phyloP scores from a whole-genome alignment of 2,888 invertebrate genomes.

The Biston betularia region DNA sequence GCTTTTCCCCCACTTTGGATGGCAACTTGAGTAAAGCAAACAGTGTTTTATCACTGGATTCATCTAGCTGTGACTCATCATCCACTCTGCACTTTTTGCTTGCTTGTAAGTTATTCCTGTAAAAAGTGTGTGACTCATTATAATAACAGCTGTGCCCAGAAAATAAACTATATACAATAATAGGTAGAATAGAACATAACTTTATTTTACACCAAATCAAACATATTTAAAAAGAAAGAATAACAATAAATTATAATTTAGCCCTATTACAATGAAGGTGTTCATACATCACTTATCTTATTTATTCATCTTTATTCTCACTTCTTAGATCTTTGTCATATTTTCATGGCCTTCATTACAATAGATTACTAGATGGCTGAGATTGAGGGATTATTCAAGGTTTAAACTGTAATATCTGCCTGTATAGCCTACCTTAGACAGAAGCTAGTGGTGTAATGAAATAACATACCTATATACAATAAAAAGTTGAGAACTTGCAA shows the following conservation, averaged over 20 bases:
- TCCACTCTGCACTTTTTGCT: slow-evolving; percentile 69
- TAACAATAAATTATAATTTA: no score
- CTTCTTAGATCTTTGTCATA: no score
- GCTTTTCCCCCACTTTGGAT: slow-evolving; percentile 65
- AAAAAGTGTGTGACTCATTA: slow-evolving; percentile 23
- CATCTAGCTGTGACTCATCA: slow-evolving; percentile 62
- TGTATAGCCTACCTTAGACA: no score
- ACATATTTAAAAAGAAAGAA: no score
- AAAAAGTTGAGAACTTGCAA: background rate
- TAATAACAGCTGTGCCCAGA: background rate
- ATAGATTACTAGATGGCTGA: no score
- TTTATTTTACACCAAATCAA: background rate
- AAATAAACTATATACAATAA: no score
- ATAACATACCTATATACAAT: background rate
- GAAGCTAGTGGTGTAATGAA: background rate
- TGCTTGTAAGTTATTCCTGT: slow-evolving; percentile 63
- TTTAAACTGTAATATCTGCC: no score
- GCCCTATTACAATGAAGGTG: no score
- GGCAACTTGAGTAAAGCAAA: slow-evolving; percentile 83
- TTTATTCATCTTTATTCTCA: no score
- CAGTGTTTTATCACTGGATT: slow-evolving; percentile 86
- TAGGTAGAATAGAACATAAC: background rate
- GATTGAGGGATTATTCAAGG: no score
- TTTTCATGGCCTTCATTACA: no score
- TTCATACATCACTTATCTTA: no score